phyloP scores from a whole-genome alignment of 2,888 invertebrate species.

The Tanypteryx hageni region DNA sequence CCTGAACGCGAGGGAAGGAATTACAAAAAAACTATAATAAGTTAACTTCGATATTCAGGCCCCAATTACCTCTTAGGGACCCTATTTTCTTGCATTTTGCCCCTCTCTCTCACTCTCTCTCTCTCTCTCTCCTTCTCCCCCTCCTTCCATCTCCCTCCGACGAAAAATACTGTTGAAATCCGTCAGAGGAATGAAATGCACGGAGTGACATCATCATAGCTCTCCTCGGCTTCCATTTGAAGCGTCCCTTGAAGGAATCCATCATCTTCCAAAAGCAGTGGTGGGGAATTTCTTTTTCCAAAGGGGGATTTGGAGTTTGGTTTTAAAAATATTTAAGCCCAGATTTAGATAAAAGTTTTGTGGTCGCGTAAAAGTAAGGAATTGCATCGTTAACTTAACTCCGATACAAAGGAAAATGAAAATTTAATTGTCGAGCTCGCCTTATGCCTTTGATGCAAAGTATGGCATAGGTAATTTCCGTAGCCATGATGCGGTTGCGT shows the following conservation, averaged over 20 bases:
- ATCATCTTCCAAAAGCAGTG: neutral
- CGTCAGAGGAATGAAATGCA: constrained; percentile 18
- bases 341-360: neutral
- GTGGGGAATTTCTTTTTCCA: neutral
- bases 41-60: neutral
- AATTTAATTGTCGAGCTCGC: neutral
- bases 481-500: too few species aligned
- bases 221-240: constrained; percentile 18
- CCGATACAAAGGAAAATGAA: neutral
- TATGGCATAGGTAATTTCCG: neutral
- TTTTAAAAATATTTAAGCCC: neutral
- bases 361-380: neutral
- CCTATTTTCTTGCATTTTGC: neutral
- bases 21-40: neutral
- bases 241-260: neutral
- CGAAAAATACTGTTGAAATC: neutral
- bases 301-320: too few species aligned
- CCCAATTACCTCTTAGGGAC: neutral
- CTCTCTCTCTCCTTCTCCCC: neutral
- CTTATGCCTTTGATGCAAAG: neutral
- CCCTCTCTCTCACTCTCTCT: neutral
- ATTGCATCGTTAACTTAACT: neutral
- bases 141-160: neutral
- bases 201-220: constrained; percentile 3
- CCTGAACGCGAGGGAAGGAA: too few species aligned